Evolutionary conservation across 2,113 vertebrate species (phyloP).

Genomic region (Petaurus breviceps): DNA sequence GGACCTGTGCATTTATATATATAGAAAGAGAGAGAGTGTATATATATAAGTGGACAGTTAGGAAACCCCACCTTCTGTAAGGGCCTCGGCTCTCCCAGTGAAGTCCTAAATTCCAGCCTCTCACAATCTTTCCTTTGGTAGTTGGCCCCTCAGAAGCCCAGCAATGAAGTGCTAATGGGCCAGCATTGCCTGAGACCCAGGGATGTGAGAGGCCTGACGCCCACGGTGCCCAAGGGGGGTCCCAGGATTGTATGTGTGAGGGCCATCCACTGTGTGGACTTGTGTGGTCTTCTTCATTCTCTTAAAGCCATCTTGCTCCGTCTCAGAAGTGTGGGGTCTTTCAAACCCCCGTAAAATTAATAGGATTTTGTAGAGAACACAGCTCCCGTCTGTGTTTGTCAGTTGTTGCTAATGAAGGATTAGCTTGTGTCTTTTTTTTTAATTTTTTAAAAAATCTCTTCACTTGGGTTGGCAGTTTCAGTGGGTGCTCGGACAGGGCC

Average conservation of each 20-base stretch:
- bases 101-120: constrained; percentile 77
- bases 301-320: constrained; percentile 80
- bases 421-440: constrained; percentile 24
- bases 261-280: not conserved
- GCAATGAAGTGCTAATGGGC: constrained; percentile 81
- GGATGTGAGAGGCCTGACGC: constrained; percentile 78
- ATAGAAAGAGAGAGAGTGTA: constrained; percentile 62
- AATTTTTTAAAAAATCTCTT: constrained; percentile 32
- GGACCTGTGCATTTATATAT: constrained; percentile 81
- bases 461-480: constrained; percentile 72
- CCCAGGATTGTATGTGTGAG: not conserved
- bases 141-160: constrained; percentile 81
- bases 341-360: constrained; percentile 68
- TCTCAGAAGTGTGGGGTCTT: constrained; percentile 78
- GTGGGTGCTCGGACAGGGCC: constrained; percentile 76
- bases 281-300: not conserved
- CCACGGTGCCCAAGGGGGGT: constrained; percentile 38
- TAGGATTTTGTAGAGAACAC: constrained; percentile 68
- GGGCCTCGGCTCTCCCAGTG: constrained; percentile 74
- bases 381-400: constrained; percentile 55
- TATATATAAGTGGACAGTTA: constrained; percentile 84
- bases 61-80: constrained; percentile 82
- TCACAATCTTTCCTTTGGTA: constrained; percentile 86
- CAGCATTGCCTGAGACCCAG: constrained; percentile 85
- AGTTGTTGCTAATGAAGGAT: constrained; percentile 45